Percentiles rank a stretch among this genome's conserved stretches.
Evolutionary conservation across 37 sponge, comb jelly and placozoan genomes (phyloP).

Genomic region (Mnemiopsis leidyi): DNA sequence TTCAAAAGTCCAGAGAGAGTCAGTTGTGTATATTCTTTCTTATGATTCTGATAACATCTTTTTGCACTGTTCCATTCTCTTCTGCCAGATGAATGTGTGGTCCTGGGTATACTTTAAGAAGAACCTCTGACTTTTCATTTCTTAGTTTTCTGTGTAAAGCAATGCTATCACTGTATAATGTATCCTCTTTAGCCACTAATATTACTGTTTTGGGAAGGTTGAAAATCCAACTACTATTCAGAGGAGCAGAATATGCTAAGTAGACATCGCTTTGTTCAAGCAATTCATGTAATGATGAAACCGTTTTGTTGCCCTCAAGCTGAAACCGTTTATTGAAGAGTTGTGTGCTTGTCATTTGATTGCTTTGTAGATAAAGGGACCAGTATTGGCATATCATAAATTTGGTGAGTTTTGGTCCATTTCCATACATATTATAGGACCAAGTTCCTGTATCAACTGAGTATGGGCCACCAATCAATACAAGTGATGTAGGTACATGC

Average conservation of each 20-base stretch:
- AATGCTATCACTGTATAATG: neutral
- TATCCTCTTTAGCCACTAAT: neutral
- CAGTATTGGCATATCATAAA: constrained; percentile 29
- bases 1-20: no score
- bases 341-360: neutral
- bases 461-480: constrained; percentile 24
- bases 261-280: neutral
- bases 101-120: neutral
- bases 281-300: neutral
- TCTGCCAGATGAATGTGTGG: constrained; percentile 63
- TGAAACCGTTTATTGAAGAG: neutral
- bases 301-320: neutral
- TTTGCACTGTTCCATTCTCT: neutral
- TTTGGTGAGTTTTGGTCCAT: constrained; percentile 40
- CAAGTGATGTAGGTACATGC: neutral
- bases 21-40: no score
- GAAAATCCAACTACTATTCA: neutral
- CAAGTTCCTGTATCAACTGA: neutral
- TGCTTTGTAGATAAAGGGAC: neutral
- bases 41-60: neutral
- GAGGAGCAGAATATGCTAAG: neutral
- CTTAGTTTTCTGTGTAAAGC: neutral
- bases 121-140: constrained; percentile 10
- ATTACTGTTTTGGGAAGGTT: neutral
- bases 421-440: neutral